phyloP scores from a whole-genome alignment of 2,113 vertebrate genomes.

The Siniperca knerii region DNA sequence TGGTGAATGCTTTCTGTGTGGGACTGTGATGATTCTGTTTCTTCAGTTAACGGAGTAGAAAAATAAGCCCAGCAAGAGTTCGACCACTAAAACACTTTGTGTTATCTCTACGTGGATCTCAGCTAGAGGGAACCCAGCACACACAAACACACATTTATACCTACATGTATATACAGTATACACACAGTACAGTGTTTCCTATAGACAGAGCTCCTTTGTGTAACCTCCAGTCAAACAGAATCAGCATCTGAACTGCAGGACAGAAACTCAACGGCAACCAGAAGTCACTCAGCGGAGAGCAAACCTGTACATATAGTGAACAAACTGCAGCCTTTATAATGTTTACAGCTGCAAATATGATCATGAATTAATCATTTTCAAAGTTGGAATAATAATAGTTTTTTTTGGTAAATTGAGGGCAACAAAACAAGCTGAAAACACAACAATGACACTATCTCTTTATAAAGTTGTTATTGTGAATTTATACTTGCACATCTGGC shows the following conservation, averaged over 20 bases:
- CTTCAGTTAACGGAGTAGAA: constrained; percentile 30
- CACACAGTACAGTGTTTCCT: constrained; percentile 44
- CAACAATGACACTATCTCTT: neutral
- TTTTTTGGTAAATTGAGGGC: neutral
- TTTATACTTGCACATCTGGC: neutral
- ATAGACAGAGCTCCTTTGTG: constrained; percentile 66
- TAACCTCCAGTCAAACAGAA: constrained; percentile 34
- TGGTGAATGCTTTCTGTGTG: constrained; percentile 47
- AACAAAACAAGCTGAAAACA: neutral
- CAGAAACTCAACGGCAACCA: constrained; percentile 3
- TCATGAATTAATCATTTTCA: neutral
- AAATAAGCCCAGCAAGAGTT: constrained; percentile 32
- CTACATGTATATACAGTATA: constrained; percentile 56
- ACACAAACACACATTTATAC: constrained; percentile 32
- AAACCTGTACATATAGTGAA: neutral
- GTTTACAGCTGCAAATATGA: neutral
- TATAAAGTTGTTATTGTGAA: neutral
- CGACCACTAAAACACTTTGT: constrained; percentile 25
- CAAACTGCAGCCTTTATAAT: neutral
- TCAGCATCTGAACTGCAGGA: constrained; percentile 20
- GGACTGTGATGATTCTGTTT: constrained; percentile 30
- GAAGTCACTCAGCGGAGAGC: neutral
- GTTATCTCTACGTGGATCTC: constrained; percentile 56
- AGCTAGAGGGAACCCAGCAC: constrained; percentile 10
- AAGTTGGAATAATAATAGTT: neutral